Evolutionary conservation across 2,113 vertebrate species (phyloP).

Genomic region (Podilymbus podiceps): DNA sequence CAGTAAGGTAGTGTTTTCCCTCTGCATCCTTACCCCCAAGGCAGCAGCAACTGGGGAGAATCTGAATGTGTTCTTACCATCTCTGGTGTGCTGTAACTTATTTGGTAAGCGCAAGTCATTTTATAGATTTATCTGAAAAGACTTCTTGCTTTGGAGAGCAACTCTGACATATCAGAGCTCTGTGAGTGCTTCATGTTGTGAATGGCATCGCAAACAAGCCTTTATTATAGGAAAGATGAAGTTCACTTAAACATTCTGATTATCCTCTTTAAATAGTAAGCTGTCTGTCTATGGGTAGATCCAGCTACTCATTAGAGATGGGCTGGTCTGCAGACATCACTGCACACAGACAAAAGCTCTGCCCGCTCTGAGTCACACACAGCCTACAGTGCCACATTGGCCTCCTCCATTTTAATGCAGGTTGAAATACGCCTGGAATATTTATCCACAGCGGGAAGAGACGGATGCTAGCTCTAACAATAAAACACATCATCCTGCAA

Average conservation of each 20-base stretch:
- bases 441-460: neutral
- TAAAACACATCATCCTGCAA: neutral
- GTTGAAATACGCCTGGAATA: neutral
- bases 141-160: neutral
- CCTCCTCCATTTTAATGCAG: neutral
- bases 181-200: neutral
- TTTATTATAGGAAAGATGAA: neutral
- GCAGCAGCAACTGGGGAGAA: neutral
- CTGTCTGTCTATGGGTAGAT: neutral
- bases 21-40: neutral
- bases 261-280: constrained; percentile 37
- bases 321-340: neutral
- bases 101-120: neutral
- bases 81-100: neutral
- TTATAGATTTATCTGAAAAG: neutral
- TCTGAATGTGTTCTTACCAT: neutral
- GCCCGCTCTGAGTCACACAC: neutral
- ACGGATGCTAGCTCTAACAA: neutral
- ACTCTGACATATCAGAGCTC: neutral
- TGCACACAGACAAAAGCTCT: neutral
- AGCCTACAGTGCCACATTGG: neutral
- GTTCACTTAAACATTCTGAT: constrained; percentile 1
- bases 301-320: constrained; percentile 24
- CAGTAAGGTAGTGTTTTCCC: neutral
- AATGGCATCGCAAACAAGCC: neutral